Evolutionary conservation across 2,113 vertebrate genomes (phyloP), one percentile per base, ranked within the genome.

Genomic region (Neomonachus schauinslandi): DNA sequence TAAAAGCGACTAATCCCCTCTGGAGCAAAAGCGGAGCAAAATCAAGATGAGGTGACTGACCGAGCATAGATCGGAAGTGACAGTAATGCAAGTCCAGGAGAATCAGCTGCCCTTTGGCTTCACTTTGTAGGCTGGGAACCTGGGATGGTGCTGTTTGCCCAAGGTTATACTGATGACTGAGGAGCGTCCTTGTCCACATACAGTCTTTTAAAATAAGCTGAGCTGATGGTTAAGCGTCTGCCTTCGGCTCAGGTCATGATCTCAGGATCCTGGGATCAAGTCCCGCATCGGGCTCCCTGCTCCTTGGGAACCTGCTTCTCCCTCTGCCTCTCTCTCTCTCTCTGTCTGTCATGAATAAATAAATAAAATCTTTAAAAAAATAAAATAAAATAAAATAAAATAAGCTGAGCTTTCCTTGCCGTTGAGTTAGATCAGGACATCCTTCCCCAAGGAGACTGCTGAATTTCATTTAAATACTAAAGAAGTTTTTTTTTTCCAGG

Each of bases 371-470:
- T n/a, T n/a, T n/a, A n/a, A n/a, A n/a, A n/a, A n/a, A n/a, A n/a
- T n/a, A n/a, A n/a, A n/a, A n/a, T n/a, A n/a, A n/a, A n/a, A n/a
- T n/a, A n/a, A n/a, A n/a, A n/a, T 71, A 39, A 95, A 96, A 90
- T 69, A 72, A 77, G 39, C 46, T 42, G 36, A 77, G 61, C 12
- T n/a, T 82, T 76, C 81, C 24, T 65, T 96, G n/a, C 49, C 65
- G 31, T 57, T 59, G 46, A 92, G 51, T 46, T 72, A 26, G 39
- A 93, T 55, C 19, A 49, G 28, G 42, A 61, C 26, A 79, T 80
- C 95, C 76, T 65, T 93, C 22, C 49, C 67, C 83, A 96, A 95
- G 97, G 92, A 94, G 94, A 95, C 86, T 42, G 21, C 53, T n/a
- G 46, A 36, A 13, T 61, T 95, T 26, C 13, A 90, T 96, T 97